Conservation (phyloP, 2,888 invertebrate species). For the Nephrotoma appendiculata region DNA sequence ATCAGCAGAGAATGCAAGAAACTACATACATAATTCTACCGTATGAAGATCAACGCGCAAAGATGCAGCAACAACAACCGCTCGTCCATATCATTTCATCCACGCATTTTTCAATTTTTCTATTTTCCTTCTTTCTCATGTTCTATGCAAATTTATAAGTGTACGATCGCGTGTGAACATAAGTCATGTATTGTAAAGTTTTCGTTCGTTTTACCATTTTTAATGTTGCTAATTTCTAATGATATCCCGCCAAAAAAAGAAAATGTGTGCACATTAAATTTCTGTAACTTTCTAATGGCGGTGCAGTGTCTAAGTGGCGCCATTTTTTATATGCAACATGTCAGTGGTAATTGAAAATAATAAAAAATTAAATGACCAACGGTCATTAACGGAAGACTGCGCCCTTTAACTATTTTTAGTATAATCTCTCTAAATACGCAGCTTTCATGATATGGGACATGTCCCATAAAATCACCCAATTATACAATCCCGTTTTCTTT, state of each 20-base stretch:
- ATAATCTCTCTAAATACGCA: background rate
- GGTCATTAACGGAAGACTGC: background rate
- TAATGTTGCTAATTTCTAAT: background rate
- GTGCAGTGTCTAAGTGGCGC: background rate
- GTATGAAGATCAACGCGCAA: background rate
- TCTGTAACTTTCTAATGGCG: background rate
- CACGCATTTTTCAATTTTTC: background rate
- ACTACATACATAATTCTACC: background rate
- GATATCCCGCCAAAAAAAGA: background rate
- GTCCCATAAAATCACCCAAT: background rate
- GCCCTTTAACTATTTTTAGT: background rate
- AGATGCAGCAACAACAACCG: background rate
- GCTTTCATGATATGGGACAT: background rate
- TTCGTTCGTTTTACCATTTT: background rate
- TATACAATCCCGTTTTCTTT: background rate
- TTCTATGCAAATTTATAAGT: background rate
- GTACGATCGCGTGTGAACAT: background rate
- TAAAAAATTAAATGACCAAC: background rate
- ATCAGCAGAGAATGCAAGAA: background rate
- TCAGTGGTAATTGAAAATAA: background rate
- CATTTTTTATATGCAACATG: background rate
- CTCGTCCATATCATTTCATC: background rate
- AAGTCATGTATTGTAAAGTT: background rate
- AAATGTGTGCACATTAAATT: background rate
- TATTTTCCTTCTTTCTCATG: background rate